Evolutionary conservation across 1,140 invertebrate species (phyloP).

Genomic region (Diuraphis noxia): DNA sequence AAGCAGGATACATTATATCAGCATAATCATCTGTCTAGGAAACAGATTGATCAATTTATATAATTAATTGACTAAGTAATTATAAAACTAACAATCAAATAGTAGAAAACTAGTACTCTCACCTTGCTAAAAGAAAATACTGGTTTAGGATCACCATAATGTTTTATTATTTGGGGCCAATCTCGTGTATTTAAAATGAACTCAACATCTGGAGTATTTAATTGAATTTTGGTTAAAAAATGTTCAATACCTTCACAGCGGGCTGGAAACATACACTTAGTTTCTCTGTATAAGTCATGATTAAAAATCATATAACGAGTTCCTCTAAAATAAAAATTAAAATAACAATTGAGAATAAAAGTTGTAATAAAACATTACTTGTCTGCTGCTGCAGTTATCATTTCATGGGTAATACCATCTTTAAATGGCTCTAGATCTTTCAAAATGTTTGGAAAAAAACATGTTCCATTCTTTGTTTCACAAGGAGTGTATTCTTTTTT

Average conservation of each 20-base stretch:
- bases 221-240: constrained; percentile 72
- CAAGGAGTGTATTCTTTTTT: constrained; percentile 56
- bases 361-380: constrained; percentile 63
- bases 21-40: constrained; percentile 74
- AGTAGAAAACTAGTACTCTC: constrained; percentile 56
- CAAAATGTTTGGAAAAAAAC: constrained; percentile 68
- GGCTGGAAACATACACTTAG: constrained; percentile 86
- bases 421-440: constrained; percentile 73
- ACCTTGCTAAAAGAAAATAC: constrained; percentile 96
- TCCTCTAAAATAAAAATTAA: constrained; percentile 62
- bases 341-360: constrained; percentile 50
- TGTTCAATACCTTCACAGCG: constrained; percentile 90
- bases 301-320: constrained; percentile 86
- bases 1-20: constrained; percentile 96
- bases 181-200: constrained; percentile 88
- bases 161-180: constrained; percentile 82
- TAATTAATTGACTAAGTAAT: not conserved
- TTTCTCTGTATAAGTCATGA: constrained; percentile 78
- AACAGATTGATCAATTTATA: constrained; percentile 56
- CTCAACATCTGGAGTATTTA: constrained; percentile 80
- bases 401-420: constrained; percentile 70
- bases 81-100: not conserved
- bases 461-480: constrained; percentile 58
- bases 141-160: constrained; percentile 68
- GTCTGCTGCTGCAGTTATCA: constrained; percentile 66